Evolutionary conservation across 2,113 vertebrate genomes (phyloP).

Genomic region (Oophaga pumilio): DNA sequence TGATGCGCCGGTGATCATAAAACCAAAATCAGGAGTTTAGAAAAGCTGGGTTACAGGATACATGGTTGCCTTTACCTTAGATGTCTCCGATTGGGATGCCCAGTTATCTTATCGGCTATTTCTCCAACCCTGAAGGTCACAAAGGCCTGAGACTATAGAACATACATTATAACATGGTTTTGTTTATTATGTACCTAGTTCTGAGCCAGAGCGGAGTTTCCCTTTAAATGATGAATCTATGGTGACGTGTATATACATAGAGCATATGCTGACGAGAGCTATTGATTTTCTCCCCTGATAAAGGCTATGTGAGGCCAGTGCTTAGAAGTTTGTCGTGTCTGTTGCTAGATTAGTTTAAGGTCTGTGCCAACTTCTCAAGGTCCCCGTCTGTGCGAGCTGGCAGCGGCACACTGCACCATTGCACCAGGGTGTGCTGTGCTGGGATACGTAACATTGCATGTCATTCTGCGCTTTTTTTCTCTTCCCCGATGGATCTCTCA

Average conservation of each 20-base stretch:
- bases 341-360: conserved; percentile 16
- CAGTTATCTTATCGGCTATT: too few species aligned
- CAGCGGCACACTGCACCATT: neutral
- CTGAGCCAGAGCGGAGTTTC: neutral
- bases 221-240: neutral
- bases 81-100: too few species aligned
- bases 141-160: neutral
- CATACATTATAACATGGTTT: neutral
- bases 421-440: neutral
- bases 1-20: too few species aligned
- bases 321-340: neutral
- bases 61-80: too few species aligned
- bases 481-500: neutral
- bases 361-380: conserved; percentile 42
- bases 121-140: neutral
- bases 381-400: conserved; percentile 12
- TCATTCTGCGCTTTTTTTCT: neutral
- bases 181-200: neutral
- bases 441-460: neutral
- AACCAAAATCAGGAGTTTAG: neutral
- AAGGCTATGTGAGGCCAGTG: conserved; percentile 4
- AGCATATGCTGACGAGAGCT: neutral
- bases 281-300: neutral
- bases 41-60: neutral
- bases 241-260: neutral